Evolutionary conservation across 1,140 invertebrate species (phyloP), one percentile per base, ranked within the genome.

Genomic region (Telenomus remus): DNA sequence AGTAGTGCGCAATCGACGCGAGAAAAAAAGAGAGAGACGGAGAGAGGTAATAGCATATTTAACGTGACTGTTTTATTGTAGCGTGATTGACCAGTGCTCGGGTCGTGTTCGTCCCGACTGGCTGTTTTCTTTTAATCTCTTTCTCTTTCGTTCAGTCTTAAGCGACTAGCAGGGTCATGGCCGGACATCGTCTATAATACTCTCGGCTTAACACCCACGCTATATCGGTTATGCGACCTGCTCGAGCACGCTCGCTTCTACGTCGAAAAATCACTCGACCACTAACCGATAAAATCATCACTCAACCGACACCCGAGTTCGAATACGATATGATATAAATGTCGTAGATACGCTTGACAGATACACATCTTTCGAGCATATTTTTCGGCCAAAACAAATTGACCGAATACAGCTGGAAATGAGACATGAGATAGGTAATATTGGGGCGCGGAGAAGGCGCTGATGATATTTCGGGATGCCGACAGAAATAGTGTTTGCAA

Each of bases 171-270:
- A 87, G 87, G 86, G 86, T 88, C 86, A 88, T 71, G 87, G 87
- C 85, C 85, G 87, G 85, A 86, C 86, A 87, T 85, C 83, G 85
- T 88, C 86, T 86, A 78, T 77, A 68, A 77, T 78, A 75, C 68
- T 72, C 75, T 77, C 78, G 76, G 64, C 74, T 79, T 53, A 80
- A 84, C 86, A 84, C 85, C 83, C 84, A 85, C 85, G 76, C 81
- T 81, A 80, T 82, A 81, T 83, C 66, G 81, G 80, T 82, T 81
- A 78, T 69, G 64, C 72, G 47, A 19, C 42, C 47, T 46, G 48
- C 35, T 53, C 81, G 80, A 77, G 74, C 71, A 39, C 33, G 56
- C 46, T 27, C 6, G 19, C 2, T 9, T 27, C 19, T 27, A 6
- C 19, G 19, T 27, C 19, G 19, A 27, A 27, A 27, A 27, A 27